phyloP scores from a whole-genome alignment of 2,113 vertebrate genomes.

The Anguilla rostrata region DNA sequence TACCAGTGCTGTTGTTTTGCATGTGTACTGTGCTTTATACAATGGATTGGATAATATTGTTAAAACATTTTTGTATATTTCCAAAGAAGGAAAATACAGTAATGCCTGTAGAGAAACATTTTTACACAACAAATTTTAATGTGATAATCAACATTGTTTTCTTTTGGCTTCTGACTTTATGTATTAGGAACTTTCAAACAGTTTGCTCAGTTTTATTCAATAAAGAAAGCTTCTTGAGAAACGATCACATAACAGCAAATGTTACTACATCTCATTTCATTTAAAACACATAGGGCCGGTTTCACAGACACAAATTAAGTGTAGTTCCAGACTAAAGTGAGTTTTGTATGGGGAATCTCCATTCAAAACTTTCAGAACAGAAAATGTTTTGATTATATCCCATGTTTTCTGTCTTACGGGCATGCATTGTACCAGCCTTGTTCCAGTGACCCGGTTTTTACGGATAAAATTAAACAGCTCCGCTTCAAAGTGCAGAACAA shows the following conservation, averaged over 20 bases:
- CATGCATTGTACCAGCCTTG: background rate
- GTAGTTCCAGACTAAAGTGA: too few species aligned
- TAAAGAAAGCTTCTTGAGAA: background rate
- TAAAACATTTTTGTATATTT: too few species aligned
- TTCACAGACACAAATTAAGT: too few species aligned
- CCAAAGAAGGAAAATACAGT: background rate
- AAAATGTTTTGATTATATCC: background rate
- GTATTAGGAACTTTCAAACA: background rate
- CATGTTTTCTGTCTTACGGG: background rate
- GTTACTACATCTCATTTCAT: background rate
- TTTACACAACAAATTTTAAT: background rate
- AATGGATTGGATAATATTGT: too few species aligned
- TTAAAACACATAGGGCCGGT: too few species aligned
- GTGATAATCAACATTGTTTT: too few species aligned
- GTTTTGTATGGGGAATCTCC: too few species aligned
- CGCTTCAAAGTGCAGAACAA: background rate
- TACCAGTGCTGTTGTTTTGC: too few species aligned
- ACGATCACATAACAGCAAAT: background rate
- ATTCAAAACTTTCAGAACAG: background rate
- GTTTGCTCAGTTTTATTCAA: background rate
- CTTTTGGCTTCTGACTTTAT: background rate
- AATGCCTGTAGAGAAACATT: background rate
- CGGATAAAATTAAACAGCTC: background rate
- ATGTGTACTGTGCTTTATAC: too few species aligned
- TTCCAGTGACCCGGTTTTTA: slow-evolving; percentile 5